Base-by-base conservation (phyloP, 2,797 vertebrate genomes). In the Nannoperca australis region DNA sequence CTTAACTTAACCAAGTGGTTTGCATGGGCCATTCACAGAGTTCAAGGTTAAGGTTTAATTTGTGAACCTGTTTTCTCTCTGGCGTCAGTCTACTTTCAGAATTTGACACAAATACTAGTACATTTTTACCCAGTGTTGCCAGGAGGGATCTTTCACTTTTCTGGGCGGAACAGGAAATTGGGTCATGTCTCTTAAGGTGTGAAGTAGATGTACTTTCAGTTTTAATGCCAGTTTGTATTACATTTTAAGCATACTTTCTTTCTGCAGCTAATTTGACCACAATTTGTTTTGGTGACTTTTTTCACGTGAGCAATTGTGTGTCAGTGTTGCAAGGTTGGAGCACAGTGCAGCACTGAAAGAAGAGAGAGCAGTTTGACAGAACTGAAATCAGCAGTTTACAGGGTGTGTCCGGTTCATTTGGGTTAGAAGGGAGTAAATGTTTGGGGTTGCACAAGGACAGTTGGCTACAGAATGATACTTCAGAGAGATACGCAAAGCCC, bases 321-420 rank as follows among this genome's bases (percentile, higher is more conserved):
- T 51, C 54, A 34, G 59, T 58, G n/a, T 63, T 87, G 22, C 27
- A 60, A 47, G 47, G 54, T 17, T 20, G 24, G 22, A 78, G 27
- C 24, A 36, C 7, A 45, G 45, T 40, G 22, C 14, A 62, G 22
- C 36, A 34, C 40, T 53, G 34, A 47, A 74, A 66, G 51, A 73
- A 83, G 69, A 59, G 44, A 83, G 45, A 81, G 54, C 60, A 0
- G 38, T 85, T 68, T 69, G 68, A 80, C 56, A 79, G 78, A 84
- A 76, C 27, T 82, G 45, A 81, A 73, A 83, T 82, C 79, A 76
- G 78, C 55, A 74, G 81, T 58, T 79, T 69, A 58, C 50, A 82
- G 86, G 85, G 81, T 69, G 88, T 88, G 87, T 83, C 84, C 12
- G 24, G 67, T 79, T 83, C 7, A 58, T 83, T 87, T 82, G 67